phyloP scores from a whole-genome alignment of 2,888 invertebrate genomes.

The Matsumyia berberina region DNA sequence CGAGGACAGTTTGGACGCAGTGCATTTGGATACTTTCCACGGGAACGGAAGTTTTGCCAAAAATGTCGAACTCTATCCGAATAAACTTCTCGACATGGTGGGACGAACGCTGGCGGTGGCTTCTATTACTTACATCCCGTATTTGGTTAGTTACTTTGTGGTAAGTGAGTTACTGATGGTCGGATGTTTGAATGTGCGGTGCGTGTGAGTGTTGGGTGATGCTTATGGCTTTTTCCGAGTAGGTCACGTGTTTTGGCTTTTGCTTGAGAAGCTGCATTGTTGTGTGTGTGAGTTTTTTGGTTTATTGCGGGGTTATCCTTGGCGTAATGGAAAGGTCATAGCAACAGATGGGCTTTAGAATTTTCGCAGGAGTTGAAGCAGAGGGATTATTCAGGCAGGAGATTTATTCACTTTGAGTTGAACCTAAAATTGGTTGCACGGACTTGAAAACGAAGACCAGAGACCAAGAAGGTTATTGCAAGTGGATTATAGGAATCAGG shows the following conservation, averaged over 20 bases:
- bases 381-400: no score
- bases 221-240: conserved; percentile 5
- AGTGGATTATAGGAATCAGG: no score
- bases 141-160: conserved; percentile 83
- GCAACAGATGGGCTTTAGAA: not conserved
- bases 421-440: no score
- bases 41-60: conserved; percentile 81
- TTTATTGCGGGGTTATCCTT: no score
- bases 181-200: conserved; percentile 3
- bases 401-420: no score
- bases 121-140: conserved; percentile 83
- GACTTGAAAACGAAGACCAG: no score
- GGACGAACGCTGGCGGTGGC: conserved; percentile 81
- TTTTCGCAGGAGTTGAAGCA: no score
- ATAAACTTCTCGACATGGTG: conserved; percentile 82
- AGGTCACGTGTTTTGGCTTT: not conserved
- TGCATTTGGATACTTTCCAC: conserved; percentile 81
- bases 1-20: conserved; percentile 81
- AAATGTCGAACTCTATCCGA: conserved; percentile 82
- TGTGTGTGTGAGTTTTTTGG: no score
- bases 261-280: not conserved
- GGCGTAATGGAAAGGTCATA: not conserved
- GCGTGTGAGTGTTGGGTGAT: conserved; percentile 17
- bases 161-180: conserved; percentile 79
- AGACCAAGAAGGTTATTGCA: no score